These are phyloP conservation scores for Lepidochitona cinerea DNA, from an alignment of 2,888 invertebrate genomes.

Conservation along the genomic window DNA sequence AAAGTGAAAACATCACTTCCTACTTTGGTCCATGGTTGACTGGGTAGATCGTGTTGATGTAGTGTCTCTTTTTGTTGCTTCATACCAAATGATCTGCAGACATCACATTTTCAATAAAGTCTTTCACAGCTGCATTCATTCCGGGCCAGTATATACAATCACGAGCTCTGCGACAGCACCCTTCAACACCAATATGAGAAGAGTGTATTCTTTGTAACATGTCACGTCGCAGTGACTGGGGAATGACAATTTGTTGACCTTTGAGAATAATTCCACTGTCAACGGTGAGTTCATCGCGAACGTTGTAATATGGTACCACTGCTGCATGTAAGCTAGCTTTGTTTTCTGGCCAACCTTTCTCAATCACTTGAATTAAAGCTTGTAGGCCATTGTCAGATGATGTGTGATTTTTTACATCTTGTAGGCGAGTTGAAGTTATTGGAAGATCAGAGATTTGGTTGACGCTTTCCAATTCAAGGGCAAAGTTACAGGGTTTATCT, in stretches of 20 bases:
- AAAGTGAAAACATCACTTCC: constrained; percentile 13
- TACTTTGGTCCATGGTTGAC: constrained; percentile 26
- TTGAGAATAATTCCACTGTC: constrained; percentile 27
- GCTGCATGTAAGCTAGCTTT: neutral
- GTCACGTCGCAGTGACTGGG: neutral
- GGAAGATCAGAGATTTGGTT: constrained; percentile 13
- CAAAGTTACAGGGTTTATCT: neutral
- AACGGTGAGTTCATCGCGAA: constrained; percentile 17
- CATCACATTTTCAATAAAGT: constrained; percentile 22
- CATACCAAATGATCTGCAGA: constrained; percentile 10
- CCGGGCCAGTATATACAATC: constrained; percentile 27
- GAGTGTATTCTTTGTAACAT: neutral
- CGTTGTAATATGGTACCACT: constrained; percentile 10
- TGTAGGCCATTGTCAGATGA: too few species aligned
- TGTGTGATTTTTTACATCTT: too few species aligned
- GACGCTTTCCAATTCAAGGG: constrained; percentile 17
- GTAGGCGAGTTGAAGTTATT: neutral
- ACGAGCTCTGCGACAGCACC: constrained; percentile 13
- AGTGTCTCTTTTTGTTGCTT: constrained; percentile 28
- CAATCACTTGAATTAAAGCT: constrained; percentile 10
- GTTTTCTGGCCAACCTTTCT: constrained; percentile 22
- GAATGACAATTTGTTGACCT: constrained; percentile 16
- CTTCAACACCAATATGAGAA: constrained; percentile 15
- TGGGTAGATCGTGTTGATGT: constrained; percentile 17
- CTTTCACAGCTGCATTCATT: constrained; percentile 21